Base-by-base conservation (phyloP, 2,113 vertebrate genomes). In the Dolichotis patagonum region DNA sequence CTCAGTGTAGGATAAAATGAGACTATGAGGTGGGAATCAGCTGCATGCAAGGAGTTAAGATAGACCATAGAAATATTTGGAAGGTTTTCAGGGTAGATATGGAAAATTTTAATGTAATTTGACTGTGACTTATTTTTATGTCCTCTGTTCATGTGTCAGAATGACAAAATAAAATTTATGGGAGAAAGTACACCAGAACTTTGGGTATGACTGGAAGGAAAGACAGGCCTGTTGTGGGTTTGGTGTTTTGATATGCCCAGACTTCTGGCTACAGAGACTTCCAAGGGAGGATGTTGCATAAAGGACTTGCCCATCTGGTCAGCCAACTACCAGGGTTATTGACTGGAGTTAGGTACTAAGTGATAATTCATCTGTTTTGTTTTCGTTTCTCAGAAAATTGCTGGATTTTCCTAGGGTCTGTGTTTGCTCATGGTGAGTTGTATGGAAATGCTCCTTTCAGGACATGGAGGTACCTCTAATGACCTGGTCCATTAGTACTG, bases 381-480 rank as follows among this genome's bases (percentile, higher is more conserved):
- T n/a, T 62, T 38, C 8, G 6, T 35, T 5, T 30, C n/a, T n/a
- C 22, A 12, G 75, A 62, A 71, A 80, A 54, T 52, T 77, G 38
- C 78, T 26, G 43, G 82, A 67, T 84, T 90, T 24, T 7, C 65
- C 63, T 30, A 58, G 75, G 52, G 49, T 85, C 83, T 92, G 22
- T 87, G 60, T 90, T 24, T 93, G 62, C 43, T 90, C 35, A 5
- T 62, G 67, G 52, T 30, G 78, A 90, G 38, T 49, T 58, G 58
- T n/a, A 49, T 80, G 81, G 90, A 93, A 93, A 87, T 83, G 81
- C 94, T 60, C 93, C 94, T 92, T 91, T 95, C 24, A 83, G 80
- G 96, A 94, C 91, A 95, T 89, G 28, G 58, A 95, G 96, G 89
- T 95, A 87, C 84, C 73, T 89, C 92, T 95, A 95, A 93, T 38